Conservation (phyloP, 2,113 vertebrate genomes). For the Sorex fumeus region DNA sequence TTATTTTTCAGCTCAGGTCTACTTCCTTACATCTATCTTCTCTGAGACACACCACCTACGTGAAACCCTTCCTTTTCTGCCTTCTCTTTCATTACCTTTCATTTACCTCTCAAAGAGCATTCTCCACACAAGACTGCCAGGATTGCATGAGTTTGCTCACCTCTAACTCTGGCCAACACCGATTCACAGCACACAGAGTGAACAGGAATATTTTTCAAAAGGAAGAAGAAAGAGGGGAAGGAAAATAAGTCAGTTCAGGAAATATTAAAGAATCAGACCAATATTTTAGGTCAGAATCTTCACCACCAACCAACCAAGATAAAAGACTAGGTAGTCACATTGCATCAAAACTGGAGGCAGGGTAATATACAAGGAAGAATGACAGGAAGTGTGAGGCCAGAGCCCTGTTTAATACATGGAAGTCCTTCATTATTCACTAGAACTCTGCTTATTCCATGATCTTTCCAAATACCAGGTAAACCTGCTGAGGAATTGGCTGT, state of each 20-base stretch:
- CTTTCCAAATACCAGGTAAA: background rate
- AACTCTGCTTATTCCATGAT: background rate
- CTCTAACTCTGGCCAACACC: fast-evolving
- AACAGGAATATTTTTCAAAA: background rate
- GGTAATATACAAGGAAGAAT: background rate
- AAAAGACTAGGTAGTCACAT: too few relatives aligned
- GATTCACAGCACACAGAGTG: background rate
- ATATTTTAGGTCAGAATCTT: background rate
- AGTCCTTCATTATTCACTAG: background rate
- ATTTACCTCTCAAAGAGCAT: background rate
- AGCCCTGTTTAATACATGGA: too few relatives aligned
- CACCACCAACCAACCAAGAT: background rate
- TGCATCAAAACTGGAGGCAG: too few relatives aligned
- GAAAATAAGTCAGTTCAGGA: too few relatives aligned
- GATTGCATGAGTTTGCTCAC: background rate
- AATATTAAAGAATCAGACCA: background rate
- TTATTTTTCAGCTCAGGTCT: too few relatives aligned
- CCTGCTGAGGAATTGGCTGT: background rate
- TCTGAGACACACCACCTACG: background rate
- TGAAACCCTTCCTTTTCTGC: background rate
- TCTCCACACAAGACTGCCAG: background rate
- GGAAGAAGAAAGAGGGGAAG: background rate
- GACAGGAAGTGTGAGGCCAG: background rate
- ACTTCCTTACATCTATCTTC: background rate
- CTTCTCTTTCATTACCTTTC: too few relatives aligned